Evolutionary conservation across 2,888 invertebrate genomes (phyloP).

Genomic region (Dioctria rufipes): DNA sequence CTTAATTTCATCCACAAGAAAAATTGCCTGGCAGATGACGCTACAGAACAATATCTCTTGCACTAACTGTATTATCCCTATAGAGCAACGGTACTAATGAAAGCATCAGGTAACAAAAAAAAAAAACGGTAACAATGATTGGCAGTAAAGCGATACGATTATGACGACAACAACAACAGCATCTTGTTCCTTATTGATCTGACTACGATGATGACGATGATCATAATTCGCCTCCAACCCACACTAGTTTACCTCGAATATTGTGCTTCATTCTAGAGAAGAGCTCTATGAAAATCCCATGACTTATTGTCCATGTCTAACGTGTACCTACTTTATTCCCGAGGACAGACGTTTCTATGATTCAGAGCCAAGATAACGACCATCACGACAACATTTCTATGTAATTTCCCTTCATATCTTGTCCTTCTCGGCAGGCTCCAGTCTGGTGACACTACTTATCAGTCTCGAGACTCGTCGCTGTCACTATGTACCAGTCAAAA

Average conservation of each 20-base stretch:
- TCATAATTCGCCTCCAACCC: slow-evolving; percentile 44
- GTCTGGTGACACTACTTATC: slow-evolving; percentile 3
- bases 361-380: slow-evolving; percentile 17
- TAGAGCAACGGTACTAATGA: not conserved
- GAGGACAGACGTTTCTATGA: slow-evolving; percentile 32
- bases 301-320: slow-evolving; percentile 5
- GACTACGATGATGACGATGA: slow-evolving; percentile 14
- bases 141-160: slow-evolving; percentile 39
- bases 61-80: slow-evolving; percentile 7
- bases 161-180: slow-evolving; percentile 37
- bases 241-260: not conserved
- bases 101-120: slow-evolving; percentile 5
- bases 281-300: not conserved
- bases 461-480: not conserved
- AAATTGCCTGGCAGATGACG: slow-evolving; percentile 19
- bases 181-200: slow-evolving; percentile 17
- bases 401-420: not conserved
- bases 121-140: slow-evolving; percentile 26
- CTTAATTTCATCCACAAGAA: not conserved
- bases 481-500: slow-evolving; percentile 9
- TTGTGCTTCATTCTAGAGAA: not conserved
- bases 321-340: not conserved
- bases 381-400: slow-evolving; percentile 8
- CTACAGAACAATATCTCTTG: slow-evolving; percentile 11
- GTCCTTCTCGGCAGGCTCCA: not conserved